These are phyloP conservation scores for Sisyra terminalis DNA, from an alignment of 2,888 invertebrate species.

Conservation along the genomic window DNA sequence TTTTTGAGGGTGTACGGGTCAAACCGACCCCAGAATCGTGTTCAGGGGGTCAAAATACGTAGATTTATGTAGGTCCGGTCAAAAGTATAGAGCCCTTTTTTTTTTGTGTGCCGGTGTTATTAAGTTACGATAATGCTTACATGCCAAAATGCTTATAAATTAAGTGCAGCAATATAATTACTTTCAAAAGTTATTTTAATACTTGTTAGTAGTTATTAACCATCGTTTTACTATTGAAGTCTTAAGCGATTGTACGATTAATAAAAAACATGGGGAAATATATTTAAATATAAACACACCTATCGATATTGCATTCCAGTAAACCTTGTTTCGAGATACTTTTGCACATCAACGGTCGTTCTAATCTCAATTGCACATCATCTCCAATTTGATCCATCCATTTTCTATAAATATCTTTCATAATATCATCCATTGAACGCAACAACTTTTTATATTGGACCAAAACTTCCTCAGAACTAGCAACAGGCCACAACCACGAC, in stretches of 20 bases:
- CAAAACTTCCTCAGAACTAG: conserved; percentile 53
- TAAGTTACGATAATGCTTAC: too few relatives aligned
- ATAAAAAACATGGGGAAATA: neutral
- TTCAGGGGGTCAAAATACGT: too few relatives aligned
- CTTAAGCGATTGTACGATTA: too few relatives aligned
- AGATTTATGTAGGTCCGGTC: too few relatives aligned
- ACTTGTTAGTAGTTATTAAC: too few relatives aligned
- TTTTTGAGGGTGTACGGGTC: too few relatives aligned
- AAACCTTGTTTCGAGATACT: conserved; percentile 45
- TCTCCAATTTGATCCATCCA: conserved; percentile 43
- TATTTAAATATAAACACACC: conserved; percentile 32
- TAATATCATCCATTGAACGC: conserved; percentile 37
- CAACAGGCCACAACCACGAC: conserved; percentile 61
- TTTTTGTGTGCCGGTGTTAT: too few relatives aligned
- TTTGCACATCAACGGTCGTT: conserved; percentile 55
- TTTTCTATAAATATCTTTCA: conserved; percentile 33
- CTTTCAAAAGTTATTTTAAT: too few relatives aligned
- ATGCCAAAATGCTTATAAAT: too few relatives aligned
- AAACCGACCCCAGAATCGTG: too few relatives aligned
- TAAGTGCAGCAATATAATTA: too few relatives aligned
- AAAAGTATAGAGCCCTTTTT: too few relatives aligned
- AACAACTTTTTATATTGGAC: conserved; percentile 46
- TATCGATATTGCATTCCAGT: conserved; percentile 66
- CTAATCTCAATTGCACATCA: conserved; percentile 39
- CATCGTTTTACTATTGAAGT: neutral